A percentile compares a stretch with the other conserved stretches of the same genome.
Evolutionary conservation across 2,888 invertebrate species (phyloP).

Genomic region (Gymnoscelis rufifasciata): DNA sequence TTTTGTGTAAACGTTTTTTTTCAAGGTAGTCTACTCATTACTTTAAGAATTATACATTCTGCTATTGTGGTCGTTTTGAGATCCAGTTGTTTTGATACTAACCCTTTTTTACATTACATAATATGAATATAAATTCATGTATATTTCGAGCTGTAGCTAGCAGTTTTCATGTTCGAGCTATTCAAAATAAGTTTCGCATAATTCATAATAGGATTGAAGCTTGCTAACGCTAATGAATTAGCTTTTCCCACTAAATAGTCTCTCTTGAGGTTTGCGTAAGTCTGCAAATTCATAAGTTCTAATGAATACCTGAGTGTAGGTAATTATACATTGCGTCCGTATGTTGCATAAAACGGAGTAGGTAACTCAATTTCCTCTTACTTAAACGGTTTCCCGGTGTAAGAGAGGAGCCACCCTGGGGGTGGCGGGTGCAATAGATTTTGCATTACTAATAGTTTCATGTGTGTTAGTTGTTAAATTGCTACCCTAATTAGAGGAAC

Average conservation of each 20-base stretch:
- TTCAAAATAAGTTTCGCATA: too few relatives aligned
- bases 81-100: too few relatives aligned
- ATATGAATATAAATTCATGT: too few relatives aligned
- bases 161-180: too few relatives aligned
- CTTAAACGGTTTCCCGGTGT: constrained; percentile 47
- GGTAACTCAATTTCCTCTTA: constrained; percentile 56
- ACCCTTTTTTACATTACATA: too few relatives aligned
- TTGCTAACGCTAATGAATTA: neutral
- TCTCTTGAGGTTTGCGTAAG: neutral
- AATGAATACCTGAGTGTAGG: constrained; percentile 22
- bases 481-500: too few relatives aligned
- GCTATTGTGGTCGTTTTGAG: too few relatives aligned
- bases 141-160: too few relatives aligned
- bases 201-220: constrained; percentile 3
- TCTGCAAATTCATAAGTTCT: constrained; percentile 6
- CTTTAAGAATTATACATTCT: too few relatives aligned
- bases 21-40: too few relatives aligned
- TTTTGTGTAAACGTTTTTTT: too few relatives aligned
- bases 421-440: constrained; percentile 39
- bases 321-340: constrained; percentile 37
- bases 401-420: neutral
- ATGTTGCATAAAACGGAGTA: constrained; percentile 34
- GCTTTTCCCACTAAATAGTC: neutral
- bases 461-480: too few relatives aligned
- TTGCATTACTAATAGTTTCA: constrained; percentile 35